Conservation (phyloP, 2,888 invertebrate species). For the Melieria omissa region DNA sequence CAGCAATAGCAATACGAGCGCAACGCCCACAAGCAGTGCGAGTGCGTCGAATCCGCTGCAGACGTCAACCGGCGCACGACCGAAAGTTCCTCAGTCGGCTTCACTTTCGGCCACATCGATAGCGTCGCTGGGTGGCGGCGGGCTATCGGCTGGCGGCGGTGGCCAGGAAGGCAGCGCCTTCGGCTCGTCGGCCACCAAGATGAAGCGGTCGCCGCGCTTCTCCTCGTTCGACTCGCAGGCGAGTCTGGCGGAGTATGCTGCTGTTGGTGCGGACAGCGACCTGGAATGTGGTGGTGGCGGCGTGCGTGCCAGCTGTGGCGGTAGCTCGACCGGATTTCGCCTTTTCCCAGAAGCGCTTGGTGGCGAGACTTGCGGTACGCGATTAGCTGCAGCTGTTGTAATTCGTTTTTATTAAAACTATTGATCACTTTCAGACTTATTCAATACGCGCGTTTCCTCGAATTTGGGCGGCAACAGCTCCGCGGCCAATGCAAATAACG, state of each 20-base stretch:
- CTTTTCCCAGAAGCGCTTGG: conserved; percentile 36
- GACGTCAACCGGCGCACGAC: conserved; percentile 77
- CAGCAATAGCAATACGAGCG: conserved; percentile 34
- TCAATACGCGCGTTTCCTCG: not conserved
- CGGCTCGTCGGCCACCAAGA: conserved; percentile 57
- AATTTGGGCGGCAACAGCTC: not conserved
- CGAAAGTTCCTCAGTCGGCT: conserved; percentile 73
- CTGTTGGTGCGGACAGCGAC: conserved; percentile 40
- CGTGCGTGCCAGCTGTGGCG: conserved; percentile 23
- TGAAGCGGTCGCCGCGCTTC: conserved; percentile 67
- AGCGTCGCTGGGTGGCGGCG: conserved; percentile 51
- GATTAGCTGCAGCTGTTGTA: conserved; percentile 36
- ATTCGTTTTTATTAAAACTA: conserved; percentile 8
- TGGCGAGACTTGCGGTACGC: conserved; percentile 32
- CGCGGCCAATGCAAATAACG: conserved; percentile 25
- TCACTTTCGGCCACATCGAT: conserved; percentile 51
- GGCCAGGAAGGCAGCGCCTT: conserved; percentile 35
- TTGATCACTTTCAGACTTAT: conserved; percentile 18
- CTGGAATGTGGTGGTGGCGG: conserved; percentile 19
- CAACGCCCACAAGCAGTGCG: conserved; percentile 22
- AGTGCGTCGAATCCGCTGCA: conserved; percentile 48
- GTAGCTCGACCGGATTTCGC: conserved; percentile 33
- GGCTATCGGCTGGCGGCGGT: conserved; percentile 31
- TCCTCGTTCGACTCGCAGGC: conserved; percentile 67
- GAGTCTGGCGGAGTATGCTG: conserved; percentile 65